Percentiles rank a stretch among this genome's conserved stretches.
phyloP scores from a whole-genome alignment of 2,888 invertebrate species.

The Opisthograptis luteolata region DNA sequence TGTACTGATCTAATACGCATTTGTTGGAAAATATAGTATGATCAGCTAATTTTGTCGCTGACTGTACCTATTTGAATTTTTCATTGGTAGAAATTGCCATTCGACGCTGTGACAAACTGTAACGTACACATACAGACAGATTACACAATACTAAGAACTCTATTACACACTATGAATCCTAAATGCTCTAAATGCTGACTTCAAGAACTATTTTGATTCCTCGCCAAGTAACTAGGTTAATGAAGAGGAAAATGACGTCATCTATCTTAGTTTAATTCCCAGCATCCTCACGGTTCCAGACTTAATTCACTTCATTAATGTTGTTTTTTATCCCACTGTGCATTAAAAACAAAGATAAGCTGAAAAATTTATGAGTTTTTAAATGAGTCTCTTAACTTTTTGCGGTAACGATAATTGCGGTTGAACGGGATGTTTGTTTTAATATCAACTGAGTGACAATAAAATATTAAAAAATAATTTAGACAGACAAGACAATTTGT shows the following conservation, averaged over 20 bases:
- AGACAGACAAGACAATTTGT: no score
- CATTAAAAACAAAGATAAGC: conserved; percentile 54
- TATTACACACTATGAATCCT: no score
- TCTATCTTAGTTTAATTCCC: conserved; percentile 78
- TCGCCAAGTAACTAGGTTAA: conserved; percentile 74
- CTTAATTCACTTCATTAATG: conserved; percentile 76
- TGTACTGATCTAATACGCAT: no score
- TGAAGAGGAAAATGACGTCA: conserved; percentile 78
- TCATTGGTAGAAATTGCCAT: no score
- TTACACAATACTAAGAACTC: no score
- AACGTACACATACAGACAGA: no score
- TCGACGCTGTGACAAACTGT: no score
- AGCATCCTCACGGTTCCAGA: conserved; percentile 59
- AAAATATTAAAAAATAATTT: no score
- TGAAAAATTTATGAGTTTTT: conserved; percentile 44
- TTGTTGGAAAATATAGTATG: no score
- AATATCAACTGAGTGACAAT: background rate
- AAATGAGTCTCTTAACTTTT: conserved; percentile 43
- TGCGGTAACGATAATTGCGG: conserved; percentile 36
- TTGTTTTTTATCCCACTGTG: conserved; percentile 55
- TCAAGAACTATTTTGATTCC: conserved; percentile 64
- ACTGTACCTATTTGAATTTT: no score
- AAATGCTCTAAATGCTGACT: conserved; percentile 29
- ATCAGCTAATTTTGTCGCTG: no score
- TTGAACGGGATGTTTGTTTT: conserved; percentile 21